A percentile compares a stretch with the other conserved stretches of the same genome.
phyloP scores from a whole-genome alignment of 2,113 vertebrate genomes.

The Mormoops blainvillei region DNA sequence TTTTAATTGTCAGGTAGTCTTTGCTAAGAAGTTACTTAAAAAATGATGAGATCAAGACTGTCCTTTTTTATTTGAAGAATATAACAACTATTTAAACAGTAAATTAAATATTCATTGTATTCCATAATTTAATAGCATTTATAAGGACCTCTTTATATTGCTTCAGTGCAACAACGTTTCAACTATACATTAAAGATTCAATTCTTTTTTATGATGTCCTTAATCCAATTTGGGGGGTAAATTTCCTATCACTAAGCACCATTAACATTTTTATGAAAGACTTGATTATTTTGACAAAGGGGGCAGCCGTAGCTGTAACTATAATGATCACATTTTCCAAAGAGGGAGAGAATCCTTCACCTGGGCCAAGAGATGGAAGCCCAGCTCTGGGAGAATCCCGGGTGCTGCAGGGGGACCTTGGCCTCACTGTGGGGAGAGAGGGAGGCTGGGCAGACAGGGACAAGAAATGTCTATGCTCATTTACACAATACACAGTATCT shows the following conservation, averaged over 20 bases:
- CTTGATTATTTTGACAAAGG: not conserved
- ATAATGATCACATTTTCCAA: not conserved
- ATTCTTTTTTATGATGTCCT: not conserved
- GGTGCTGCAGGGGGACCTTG: not conserved
- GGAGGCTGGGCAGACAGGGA: not conserved
- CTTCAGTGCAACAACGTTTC: slow-evolving; percentile 24
- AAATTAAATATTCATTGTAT: slow-evolving; percentile 46
- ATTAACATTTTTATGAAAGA: not conserved
- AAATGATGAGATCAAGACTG: not conserved
- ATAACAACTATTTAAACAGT: slow-evolving; percentile 25
- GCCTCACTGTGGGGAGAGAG: not conserved
- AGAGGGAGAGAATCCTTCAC: not conserved
- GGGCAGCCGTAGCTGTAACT: not conserved
- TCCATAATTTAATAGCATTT: slow-evolving; percentile 49
- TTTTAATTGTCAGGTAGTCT: not conserved
- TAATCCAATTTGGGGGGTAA: not conserved
- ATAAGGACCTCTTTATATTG: slow-evolving; percentile 17
- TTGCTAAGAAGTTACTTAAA: not conserved
- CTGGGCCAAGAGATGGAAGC: not conserved
- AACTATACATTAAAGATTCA: slow-evolving; percentile 24
- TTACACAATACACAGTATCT: not conserved
- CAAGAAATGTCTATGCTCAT: not conserved
- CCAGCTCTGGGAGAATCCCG: not conserved
- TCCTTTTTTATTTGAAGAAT: slow-evolving; percentile 12
- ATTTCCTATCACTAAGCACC: not conserved